Percentiles rank a stretch among this genome's conserved stretches.
phyloP scores from a whole-genome alignment of 2,888 invertebrate species.

The Apodemia mormo region DNA sequence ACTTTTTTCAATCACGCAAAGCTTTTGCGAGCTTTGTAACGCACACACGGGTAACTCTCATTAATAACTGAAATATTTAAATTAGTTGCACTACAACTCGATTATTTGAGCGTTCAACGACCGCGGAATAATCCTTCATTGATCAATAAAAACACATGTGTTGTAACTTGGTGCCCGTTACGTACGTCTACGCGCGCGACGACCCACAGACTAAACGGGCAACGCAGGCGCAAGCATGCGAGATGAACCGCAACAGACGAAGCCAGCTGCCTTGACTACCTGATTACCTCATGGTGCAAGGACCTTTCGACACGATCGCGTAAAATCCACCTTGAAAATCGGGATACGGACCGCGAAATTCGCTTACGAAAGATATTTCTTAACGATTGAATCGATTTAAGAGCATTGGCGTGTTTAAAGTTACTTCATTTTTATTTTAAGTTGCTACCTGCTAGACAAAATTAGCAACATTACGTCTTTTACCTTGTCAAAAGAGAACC shows the following conservation, averaged over 20 bases:
- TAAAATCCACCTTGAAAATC: conserved; percentile 75
- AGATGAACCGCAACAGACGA: conserved; percentile 54
- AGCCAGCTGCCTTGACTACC: conserved; percentile 68
- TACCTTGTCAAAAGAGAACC: too few relatives aligned
- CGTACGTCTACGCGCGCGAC: conserved; percentile 70
- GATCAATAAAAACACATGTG: conserved; percentile 34
- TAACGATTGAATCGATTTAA: conserved; percentile 38
- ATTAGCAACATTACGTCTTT: too few relatives aligned
- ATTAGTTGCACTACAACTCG: background rate
- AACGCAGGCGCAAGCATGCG: conserved; percentile 47
- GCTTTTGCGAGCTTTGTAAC: background rate
- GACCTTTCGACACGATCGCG: conserved; percentile 75
- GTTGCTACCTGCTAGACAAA: too few relatives aligned
- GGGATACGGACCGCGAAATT: conserved; percentile 57
- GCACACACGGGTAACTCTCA: background rate
- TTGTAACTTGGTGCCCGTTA: conserved; percentile 34
- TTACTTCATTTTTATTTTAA: background rate
- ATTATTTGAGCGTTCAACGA: conserved; percentile 42
- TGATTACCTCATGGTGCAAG: conserved; percentile 78
- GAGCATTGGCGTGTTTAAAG: conserved; percentile 25
- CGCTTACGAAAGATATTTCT: conserved; percentile 46
- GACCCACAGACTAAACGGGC: conserved; percentile 57
- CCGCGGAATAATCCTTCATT: conserved; percentile 32
- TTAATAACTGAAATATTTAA: conserved; percentile 4
- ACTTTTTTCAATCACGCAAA: background rate